phyloP scores from a whole-genome alignment of 2,113 vertebrate genomes.

The Carettochelys insculpta region DNA sequence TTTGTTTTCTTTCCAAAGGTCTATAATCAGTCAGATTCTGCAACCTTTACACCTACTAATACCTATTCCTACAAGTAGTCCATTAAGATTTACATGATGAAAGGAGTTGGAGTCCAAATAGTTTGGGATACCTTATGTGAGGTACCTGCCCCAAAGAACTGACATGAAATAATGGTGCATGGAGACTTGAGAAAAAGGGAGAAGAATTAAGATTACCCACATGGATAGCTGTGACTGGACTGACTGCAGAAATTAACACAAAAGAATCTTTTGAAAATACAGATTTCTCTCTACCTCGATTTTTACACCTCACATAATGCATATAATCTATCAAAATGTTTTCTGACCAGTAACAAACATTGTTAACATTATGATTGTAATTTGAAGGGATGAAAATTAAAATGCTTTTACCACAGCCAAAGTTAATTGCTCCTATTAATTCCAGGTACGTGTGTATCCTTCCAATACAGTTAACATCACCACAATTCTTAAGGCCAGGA shows the following conservation, averaged over 20 bases:
- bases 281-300: neutral
- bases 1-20: neutral
- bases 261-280: fast-evolving
- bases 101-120: fast-evolving
- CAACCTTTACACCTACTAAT: neutral
- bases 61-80: neutral
- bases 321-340: neutral
- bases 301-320: neutral
- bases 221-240: fast-evolving
- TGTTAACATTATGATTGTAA: neutral
- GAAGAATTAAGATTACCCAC: neutral
- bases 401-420: constrained; percentile 88
- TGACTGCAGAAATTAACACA: neutral
- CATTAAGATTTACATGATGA: neutral
- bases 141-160: neutral
- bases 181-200: neutral
- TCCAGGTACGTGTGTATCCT: constrained; percentile 97
- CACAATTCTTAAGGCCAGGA: constrained; percentile 96
- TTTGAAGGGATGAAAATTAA: neutral
- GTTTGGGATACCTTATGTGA: fast-evolving
- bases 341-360: neutral
- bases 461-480: constrained; percentile 98
- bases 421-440: constrained; percentile 96
- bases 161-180: neutral
- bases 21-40: neutral